These are phyloP conservation scores for Drosophila cracens DNA, from an alignment of 2,888 invertebrate genomes.

Conservation along the genomic window DNA sequence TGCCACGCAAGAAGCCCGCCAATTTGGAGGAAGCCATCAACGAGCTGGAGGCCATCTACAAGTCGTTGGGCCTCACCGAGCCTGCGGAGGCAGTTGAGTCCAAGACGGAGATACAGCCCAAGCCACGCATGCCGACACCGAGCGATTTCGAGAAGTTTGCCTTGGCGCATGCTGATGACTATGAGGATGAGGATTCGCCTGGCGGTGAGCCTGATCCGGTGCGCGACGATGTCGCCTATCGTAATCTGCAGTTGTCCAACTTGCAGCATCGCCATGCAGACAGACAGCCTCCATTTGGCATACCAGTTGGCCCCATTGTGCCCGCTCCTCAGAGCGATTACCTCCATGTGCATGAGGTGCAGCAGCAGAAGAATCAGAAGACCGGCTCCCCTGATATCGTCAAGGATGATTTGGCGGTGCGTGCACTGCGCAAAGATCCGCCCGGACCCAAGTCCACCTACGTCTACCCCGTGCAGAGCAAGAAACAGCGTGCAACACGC, in stretches of 20 bases:
- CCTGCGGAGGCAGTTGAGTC: conserved; percentile 44
- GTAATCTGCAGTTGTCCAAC: conserved; percentile 92
- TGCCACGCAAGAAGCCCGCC: conserved; percentile 87
- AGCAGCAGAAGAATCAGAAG: conserved; percentile 71
- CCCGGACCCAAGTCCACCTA: conserved; percentile 75
- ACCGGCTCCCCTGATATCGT: conserved; percentile 90
- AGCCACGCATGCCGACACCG: conserved; percentile 76
- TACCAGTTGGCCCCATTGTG: conserved; percentile 93
- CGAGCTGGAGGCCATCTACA: conserved; percentile 96
- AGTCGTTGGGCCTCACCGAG: conserved; percentile 93
- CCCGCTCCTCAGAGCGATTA: conserved; percentile 93
- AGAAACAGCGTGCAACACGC: conserved; percentile 92
- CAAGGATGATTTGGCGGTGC: conserved; percentile 94
- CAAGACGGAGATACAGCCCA: conserved; percentile 26
- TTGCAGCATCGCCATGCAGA: conserved; percentile 90
- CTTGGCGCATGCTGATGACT: conserved; percentile 87
- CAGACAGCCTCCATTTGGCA: conserved; percentile 95
- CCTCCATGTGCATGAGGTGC: conserved; percentile 89
- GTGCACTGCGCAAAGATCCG: conserved; percentile 93
- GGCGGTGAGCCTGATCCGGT: conserved; percentile 92
- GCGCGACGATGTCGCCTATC: conserved; percentile 93
- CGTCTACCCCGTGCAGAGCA: conserved; percentile 85
- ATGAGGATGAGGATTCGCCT: conserved; percentile 86
- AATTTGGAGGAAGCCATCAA: conserved; percentile 95
- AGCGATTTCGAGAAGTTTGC: conserved; percentile 84